Base-by-base conservation (phyloP, 2,797 vertebrate genomes). In the Staurois parvus region DNA sequence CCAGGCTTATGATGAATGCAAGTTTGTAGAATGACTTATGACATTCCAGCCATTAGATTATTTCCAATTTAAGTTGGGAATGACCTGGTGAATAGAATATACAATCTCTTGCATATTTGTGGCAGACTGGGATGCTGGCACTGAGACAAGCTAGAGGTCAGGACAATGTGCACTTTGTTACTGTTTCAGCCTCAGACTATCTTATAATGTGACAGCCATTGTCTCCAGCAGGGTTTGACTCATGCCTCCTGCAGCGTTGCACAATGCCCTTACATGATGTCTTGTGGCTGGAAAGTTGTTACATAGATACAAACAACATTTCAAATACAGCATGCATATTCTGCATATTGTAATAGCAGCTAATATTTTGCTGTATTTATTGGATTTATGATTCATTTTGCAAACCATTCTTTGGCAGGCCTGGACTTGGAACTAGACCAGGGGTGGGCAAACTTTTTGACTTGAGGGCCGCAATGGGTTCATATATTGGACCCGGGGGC, bases 241-340 rank as follows among this genome's bases (percentile, higher is more conserved):
- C 88, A 88, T 91, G 88, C 89, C 73, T 87, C 8, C 21, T 76
- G 88, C 76, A 76, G 84, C 28, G 79, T 87, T 92, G 88, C 87
- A 89, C 88, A 85, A 91, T 89, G 40, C 64, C 37, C 68, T 86
- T 81, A 81, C 80, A 81, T 86, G 88, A 89, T 87, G 89, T 86
- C 87, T 86, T 76, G 86, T 89, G 83, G 86, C 89, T 90, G 87
- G 77, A 86, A 87, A 88, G 89, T 79, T 87, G 77, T 87, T 93
- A 89, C 32, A 62, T 66, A 26, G 3, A 66, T 9, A 66, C n/a
- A 66, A 66, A 4, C 28, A 66, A 13, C 26, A 3, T 66, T 85
- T 69, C 72, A 67, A 26, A 72, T 19, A 66, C 29, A 79, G 24
- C 1, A 28, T 76, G 72, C 17, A 45, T 28, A 48, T 67, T 52